Base-by-base conservation (phyloP, 2,113 vertebrate genomes). In the Upupa epops region DNA sequence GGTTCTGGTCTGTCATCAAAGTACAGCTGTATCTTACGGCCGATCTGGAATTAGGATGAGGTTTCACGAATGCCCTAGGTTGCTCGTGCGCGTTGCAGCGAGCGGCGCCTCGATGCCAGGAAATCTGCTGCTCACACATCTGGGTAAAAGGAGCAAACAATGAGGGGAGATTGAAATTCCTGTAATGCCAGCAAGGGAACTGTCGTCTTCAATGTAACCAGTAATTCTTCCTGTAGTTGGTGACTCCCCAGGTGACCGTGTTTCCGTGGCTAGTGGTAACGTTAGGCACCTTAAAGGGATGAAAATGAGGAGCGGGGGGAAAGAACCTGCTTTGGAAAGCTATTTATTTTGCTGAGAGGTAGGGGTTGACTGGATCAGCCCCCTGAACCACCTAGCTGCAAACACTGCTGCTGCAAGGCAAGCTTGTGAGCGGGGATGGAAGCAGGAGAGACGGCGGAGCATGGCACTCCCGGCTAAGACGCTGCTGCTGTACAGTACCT, bases 1-100 rank as follows among this genome's bases (percentile, higher is more conserved):
- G 86, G 65, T 70, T 66, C 79, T 92, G 84, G 93, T 95, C 94
- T 94, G 85, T 96, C 92, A 83, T 25, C 9, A 8, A 89, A 92
- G 73, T 88, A 80, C 36, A 85, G 59, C 75, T 95, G 85, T 63
- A 76, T 92, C 56, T 83, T 83, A 82, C 70, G 61, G 60, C 70
- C 60, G 40, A n/a, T 46, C 66, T 37, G 63, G 83, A 94, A 88
- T 92, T 91, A 86, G 85, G 89, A 81, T 69, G 68, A 76, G 16
- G 48, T 89, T 42, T 64, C 55, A 92, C 71, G 63, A 89, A 58
- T 52, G 19, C 46, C 60, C 61, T 66, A 58, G 17, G 24, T 26
- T 88, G 69, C 61, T 93, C 65, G 65, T 74, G 65, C 32, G 28
- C 15, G 10, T 76, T 49, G 31, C 21, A 31, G 36, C 86, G 56